Evolutionary conservation across 2,113 vertebrate genomes (phyloP), one percentile per base, ranked within the genome.

Genomic region (Nematolebias whitei): DNA sequence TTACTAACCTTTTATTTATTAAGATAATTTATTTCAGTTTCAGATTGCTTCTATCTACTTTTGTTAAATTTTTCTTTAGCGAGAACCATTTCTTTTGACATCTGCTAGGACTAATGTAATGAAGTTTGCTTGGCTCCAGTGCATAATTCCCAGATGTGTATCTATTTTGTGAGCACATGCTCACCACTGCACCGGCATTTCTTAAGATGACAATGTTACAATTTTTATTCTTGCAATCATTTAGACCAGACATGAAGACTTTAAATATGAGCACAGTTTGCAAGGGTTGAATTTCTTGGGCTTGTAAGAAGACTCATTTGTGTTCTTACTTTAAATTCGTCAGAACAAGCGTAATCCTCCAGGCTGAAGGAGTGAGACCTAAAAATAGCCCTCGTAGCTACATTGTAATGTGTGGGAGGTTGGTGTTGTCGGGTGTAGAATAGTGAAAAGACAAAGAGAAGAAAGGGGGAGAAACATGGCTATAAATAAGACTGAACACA

Each of bases 341-440:
- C 66, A 53, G 54, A 48, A 41, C 52, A 67, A 78, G 78, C 54
- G 39, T 81, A 86, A 84, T 80, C 69, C 80, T 79, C 59, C 24
- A 11, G 73, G 81, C 80, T 66, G 70, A 80, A 78, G 68, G 64
- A 68, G 62, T 20, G 1, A 52, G 57, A 24, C 66, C 80, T 87
- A 82, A 82, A 90, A 87, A 86, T 88, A 87, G 45, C 24, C n/a
- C 13, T 40, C 6, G 38, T 52, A 73, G 78, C 76, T 60, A 52
- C 51, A 68, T 61, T 52, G 59, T 45, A 22, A 44, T 43, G 60
- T 23, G 2, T 52, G 49, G 71, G 57, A 56, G 68, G 70, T 73
- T 76, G 45, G 24, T 44, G 60, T 58, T 80, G 41, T 61, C 57
- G 69, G 15, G 29, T 63, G 23, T 63, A 62, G 40, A 48, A 68